These are phyloP conservation scores for Atherix ibis DNA, from an alignment of 2,888 invertebrate genomes.

Conservation along the genomic window DNA sequence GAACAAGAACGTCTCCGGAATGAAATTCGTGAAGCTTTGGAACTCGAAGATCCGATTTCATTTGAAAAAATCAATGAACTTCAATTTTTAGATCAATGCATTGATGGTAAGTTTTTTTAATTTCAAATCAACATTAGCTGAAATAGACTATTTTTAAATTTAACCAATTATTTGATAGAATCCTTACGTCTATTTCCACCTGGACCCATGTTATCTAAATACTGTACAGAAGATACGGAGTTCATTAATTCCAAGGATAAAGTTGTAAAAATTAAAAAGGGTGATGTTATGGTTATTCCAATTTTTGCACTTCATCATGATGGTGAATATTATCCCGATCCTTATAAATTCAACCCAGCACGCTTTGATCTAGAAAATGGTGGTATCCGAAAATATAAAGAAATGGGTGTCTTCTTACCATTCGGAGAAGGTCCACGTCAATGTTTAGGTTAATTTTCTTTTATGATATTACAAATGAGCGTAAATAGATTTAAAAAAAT, in stretches of 20 bases:
- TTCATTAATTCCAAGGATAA: conserved; percentile 13
- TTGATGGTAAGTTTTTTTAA: conserved; percentile 26
- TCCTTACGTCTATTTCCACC: too few species aligned
- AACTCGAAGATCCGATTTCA: conserved; percentile 13
- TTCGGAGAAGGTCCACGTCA: conserved; percentile 31
- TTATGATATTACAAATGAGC: neutral
- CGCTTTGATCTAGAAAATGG: conserved; percentile 30
- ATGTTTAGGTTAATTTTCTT: conserved; percentile 22
- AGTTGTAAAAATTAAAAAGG: conserved; percentile 10
- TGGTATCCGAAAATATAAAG: conserved; percentile 16
- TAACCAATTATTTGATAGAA: neutral
- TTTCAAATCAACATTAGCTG: too few species aligned
- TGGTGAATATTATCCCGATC: conserved; percentile 33
- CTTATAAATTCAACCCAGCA: conserved; percentile 37
- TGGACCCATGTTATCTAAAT: too few species aligned
- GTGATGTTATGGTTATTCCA: conserved; percentile 15
- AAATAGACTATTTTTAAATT: neutral
- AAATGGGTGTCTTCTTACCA: conserved; percentile 23
- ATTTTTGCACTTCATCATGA: conserved; percentile 30
- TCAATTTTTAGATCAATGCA: conserved; percentile 24
- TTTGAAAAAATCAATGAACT: conserved; percentile 23
- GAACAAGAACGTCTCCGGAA: conserved; percentile 18
- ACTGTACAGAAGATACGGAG: conserved; percentile 16
- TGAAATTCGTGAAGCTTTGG: conserved; percentile 17
- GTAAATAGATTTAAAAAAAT: neutral